phyloP scores from a whole-genome alignment of 1,140 invertebrate species.

The Drosophila kanapiae region DNA sequence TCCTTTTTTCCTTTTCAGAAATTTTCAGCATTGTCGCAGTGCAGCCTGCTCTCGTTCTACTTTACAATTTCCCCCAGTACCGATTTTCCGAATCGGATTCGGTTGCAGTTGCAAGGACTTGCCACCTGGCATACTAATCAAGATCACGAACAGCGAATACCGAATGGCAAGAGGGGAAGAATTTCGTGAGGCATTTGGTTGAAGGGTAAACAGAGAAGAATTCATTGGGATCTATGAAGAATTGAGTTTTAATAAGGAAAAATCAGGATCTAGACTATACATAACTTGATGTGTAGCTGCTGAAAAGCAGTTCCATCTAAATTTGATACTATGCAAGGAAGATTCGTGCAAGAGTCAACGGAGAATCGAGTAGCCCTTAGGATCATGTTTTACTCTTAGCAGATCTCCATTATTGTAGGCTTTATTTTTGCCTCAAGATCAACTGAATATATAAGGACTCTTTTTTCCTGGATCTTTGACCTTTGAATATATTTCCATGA shows the following conservation, averaged over 20 bases:
- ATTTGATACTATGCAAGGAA: background rate
- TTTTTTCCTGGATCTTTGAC: no score
- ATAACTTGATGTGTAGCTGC: no score
- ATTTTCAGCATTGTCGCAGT: slow-evolving; percentile 37
- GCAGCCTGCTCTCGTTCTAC: slow-evolving; percentile 28
- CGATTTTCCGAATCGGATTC: slow-evolving; percentile 26
- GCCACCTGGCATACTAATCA: slow-evolving; percentile 70
- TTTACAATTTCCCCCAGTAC: background rate
- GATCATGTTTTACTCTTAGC: no score
- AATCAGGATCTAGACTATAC: background rate
- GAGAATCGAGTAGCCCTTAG: no score
- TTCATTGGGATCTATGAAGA: background rate
- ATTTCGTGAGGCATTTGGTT: background rate
- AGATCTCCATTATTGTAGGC: background rate
- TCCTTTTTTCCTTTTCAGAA: slow-evolving; percentile 21
- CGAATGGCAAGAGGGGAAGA: background rate
- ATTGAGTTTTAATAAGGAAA: background rate
- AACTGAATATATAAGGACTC: no score
- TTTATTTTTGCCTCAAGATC: background rate
- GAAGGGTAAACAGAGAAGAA: no score
- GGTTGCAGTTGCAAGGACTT: slow-evolving; percentile 31
- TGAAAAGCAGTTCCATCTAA: no score
- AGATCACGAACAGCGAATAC: slow-evolving; percentile 24
- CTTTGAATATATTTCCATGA: no score
- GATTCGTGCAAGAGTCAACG: background rate